A percentile compares a stretch with the other conserved stretches of the same genome.
These are phyloP conservation scores for Byasa hedistus DNA, from an alignment of 2,888 invertebrate species.

Conservation along the genomic window DNA sequence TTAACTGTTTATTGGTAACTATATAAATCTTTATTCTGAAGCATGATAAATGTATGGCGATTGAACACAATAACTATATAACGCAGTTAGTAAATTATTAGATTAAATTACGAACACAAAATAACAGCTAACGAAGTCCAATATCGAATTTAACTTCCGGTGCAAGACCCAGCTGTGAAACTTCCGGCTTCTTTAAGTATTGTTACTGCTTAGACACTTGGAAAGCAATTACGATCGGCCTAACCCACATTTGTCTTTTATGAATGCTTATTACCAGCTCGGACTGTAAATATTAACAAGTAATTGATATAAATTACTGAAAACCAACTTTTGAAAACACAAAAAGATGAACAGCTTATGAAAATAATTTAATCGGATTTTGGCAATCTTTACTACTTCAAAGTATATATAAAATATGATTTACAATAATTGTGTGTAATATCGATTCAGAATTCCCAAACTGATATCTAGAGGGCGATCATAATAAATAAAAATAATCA, in stretches of 20 bases:
- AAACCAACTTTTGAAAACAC: too few relatives aligned
- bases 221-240: slow-evolving; percentile 18
- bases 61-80: neutral
- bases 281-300: neutral
- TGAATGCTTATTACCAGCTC: neutral
- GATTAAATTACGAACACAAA: slow-evolving; percentile 1
- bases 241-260: slow-evolving; percentile 21
- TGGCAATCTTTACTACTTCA: too few relatives aligned
- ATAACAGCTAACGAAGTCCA: slow-evolving; percentile 11
- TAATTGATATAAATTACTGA: too few relatives aligned
- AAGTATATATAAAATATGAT: too few relatives aligned
- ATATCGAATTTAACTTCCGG: slow-evolving; percentile 24
- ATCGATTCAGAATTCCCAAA: too few relatives aligned
- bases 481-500: too few relatives aligned
- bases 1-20: neutral
- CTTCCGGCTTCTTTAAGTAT: slow-evolving; percentile 23
- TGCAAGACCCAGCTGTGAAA: slow-evolving; percentile 20
- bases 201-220: slow-evolving; percentile 23
- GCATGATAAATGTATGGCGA: neutral
- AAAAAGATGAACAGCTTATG: too few relatives aligned
- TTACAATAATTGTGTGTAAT: too few relatives aligned
- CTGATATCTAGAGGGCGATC: too few relatives aligned
- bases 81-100: neutral
- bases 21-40: neutral
- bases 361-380: too few relatives aligned